Conservation (phyloP, 2,113 vertebrate species). For the Phyllopteryx taeniolatus region DNA sequence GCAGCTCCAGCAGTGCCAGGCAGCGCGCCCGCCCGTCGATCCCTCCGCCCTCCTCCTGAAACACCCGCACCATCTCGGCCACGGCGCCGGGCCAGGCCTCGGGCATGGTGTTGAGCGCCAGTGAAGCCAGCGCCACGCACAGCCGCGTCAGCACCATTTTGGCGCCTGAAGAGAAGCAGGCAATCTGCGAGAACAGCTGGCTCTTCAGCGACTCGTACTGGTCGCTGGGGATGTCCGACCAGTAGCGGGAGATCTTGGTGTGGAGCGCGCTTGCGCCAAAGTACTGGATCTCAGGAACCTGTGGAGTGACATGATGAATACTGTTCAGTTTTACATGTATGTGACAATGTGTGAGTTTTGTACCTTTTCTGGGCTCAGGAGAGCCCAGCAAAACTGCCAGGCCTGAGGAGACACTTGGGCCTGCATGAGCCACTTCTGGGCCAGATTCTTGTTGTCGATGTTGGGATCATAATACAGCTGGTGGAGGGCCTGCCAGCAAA, state of each 20-base stretch:
- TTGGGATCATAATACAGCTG: constrained; percentile 98
- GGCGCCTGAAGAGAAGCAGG: constrained; percentile 90
- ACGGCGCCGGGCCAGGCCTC: constrained; percentile 95
- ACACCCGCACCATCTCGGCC: constrained; percentile 95
- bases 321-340: neutral
- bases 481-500: constrained; percentile 83
- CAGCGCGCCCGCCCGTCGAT: constrained; percentile 91
- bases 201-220: constrained; percentile 96
- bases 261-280: constrained; percentile 97
- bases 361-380: constrained; percentile 91
- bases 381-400: constrained; percentile 98
- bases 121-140: constrained; percentile 92
- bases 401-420: constrained; percentile 97
- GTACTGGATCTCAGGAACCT: constrained; percentile 98
- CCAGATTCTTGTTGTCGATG: constrained; percentile 99
- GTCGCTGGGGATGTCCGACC: constrained; percentile 94
- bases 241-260: constrained; percentile 98
- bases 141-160: constrained; percentile 97
- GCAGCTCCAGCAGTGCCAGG: constrained; percentile 90
- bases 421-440: constrained; percentile 99
- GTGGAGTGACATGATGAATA: neutral
- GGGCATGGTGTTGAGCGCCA: constrained; percentile 98
- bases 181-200: constrained; percentile 95
- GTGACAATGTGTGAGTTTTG: neutral
- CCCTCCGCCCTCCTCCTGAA: constrained; percentile 91